Conservation (phyloP, 2,113 vertebrate species). For the Zingel zingel region DNA sequence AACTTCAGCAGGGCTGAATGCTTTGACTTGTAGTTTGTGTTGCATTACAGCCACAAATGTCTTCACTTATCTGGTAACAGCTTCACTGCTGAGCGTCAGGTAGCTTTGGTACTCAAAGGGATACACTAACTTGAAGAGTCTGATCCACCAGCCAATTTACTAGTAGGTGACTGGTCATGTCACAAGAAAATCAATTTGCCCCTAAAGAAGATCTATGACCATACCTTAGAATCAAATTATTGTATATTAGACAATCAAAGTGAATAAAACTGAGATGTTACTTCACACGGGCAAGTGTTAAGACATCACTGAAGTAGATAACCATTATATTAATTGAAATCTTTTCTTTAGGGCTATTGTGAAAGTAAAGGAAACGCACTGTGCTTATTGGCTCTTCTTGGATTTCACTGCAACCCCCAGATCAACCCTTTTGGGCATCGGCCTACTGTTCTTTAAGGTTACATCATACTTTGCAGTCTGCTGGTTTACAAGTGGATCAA, state of each 20-base stretch:
- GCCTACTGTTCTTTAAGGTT: background rate
- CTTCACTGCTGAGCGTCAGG: no score
- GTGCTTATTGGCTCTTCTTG: background rate
- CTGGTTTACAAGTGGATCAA: background rate
- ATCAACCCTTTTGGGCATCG: background rate
- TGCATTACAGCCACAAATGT: no score
- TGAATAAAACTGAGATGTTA: background rate
- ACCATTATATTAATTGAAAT: no score
- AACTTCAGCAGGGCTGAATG: no score
- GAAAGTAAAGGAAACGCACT: background rate
- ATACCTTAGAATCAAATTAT: no score
- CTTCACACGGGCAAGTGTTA: background rate
- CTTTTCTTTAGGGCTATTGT: background rate
- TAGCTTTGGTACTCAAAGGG: background rate
- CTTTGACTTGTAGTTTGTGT: no score
- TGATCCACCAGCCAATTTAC: background rate
- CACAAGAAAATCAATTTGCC: background rate
- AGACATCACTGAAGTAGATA: background rate
- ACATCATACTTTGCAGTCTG: background rate
- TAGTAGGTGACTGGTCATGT: background rate
- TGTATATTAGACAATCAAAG: background rate
- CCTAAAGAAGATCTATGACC: no score
- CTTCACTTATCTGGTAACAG: no score
- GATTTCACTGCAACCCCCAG: background rate
- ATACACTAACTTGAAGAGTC: background rate